Evolutionary conservation across 37 sponge, comb jelly and placozoan species (phyloP), one percentile per base, ranked within the genome.

Genomic region (Theonella swinhoei): DNA sequence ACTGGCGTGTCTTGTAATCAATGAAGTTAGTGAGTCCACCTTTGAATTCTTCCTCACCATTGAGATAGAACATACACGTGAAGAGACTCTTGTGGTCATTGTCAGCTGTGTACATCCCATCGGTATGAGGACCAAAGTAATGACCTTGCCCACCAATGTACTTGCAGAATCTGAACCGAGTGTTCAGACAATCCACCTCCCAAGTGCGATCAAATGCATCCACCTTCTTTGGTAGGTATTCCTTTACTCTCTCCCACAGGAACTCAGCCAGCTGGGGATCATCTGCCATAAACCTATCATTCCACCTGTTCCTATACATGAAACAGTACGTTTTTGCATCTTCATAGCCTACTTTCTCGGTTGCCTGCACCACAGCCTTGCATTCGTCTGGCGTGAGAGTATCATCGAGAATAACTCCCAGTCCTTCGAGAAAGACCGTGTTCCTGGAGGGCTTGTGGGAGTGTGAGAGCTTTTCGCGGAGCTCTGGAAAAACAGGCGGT

Each of bases 41-140:
- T 61, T 91, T 74, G 72, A 94, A 94, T 25, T 94, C 91, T 24
- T 70, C 81, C 19, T 68, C 65, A 32, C 85, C 92, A 39, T 94
- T 94, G 32, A 94, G 71, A 75, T 94, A 94, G 14, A 88, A 85
- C 92, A 94, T 88, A 68, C 92, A 91, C 1, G 95, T 94, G 17
- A 89, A 76, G 1, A 91, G 31, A 33, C 92, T 91, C 33, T 11
- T 43, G 5, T 80, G 82, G 9, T 61, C 47, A 20, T 81, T 31
- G 41, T 79, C 64, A 9, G 79, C 69, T 14, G 43, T 30, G 54
- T 85, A 91, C 14, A 65, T 80, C 14, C 95, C 95, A 61, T 94
- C 95, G 60, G 61, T 40, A 65, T 94, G 95, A 0, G 78, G 47
- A 20, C 95, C 95, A 42, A 94, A 94, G 73, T 91, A 62, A 43